These are phyloP conservation scores for Hippocampus abdominalis DNA, from an alignment of 2,113 vertebrate species.

Conservation along the genomic window DNA sequence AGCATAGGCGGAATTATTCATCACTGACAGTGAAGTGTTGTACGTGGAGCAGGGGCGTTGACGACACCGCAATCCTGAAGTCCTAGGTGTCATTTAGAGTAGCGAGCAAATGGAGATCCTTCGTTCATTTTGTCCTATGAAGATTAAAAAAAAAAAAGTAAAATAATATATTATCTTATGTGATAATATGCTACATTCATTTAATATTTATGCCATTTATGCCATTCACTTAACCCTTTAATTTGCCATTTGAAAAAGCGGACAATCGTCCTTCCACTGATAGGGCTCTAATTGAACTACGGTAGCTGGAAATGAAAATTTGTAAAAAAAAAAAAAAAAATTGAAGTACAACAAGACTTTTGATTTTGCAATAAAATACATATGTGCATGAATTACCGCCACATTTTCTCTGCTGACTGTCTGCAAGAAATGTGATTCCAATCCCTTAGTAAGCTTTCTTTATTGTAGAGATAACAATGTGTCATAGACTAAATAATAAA, in stretches of 20 bases:
- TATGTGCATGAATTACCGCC: too few relatives aligned
- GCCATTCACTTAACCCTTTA: neutral
- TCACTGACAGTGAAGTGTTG: constrained; percentile 17
- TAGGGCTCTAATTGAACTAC: neutral
- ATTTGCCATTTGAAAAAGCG: neutral
- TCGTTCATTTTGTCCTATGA: constrained; percentile 69
- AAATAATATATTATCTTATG: neutral
- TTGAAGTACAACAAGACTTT: too few relatives aligned
- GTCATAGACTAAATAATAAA: neutral
- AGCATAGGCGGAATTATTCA: constrained; percentile 10
- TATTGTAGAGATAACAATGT: too few relatives aligned
- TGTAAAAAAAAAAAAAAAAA: neutral
- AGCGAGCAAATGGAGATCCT: constrained; percentile 61
- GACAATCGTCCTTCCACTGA: neutral
- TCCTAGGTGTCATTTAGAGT: constrained; percentile 56
- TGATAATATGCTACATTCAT: neutral
- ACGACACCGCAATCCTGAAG: neutral
- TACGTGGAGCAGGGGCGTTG: constrained; percentile 2
- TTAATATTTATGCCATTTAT: neutral
- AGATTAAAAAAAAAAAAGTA: constrained; percentile 17
- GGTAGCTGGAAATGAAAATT: neutral
- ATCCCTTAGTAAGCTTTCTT: too few relatives aligned
- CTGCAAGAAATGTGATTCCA: too few relatives aligned
- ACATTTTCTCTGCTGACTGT: too few relatives aligned
- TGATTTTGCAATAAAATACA: too few relatives aligned